These are phyloP conservation scores for Hyles euphorbiae DNA, from an alignment of 1,140 invertebrate genomes.

Conservation along the genomic window DNA sequence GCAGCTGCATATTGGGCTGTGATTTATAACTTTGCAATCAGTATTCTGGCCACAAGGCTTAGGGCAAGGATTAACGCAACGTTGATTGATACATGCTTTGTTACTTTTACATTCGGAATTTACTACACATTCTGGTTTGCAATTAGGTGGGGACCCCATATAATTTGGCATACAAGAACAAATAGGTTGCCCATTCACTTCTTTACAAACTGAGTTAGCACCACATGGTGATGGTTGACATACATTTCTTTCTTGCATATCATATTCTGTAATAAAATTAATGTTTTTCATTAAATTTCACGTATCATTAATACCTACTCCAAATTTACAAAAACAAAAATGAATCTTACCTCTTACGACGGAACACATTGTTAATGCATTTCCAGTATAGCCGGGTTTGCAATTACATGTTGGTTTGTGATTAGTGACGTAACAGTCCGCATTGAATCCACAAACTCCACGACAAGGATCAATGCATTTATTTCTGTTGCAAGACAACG, in stretches of 20 bases:
- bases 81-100: conserved; percentile 79
- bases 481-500: conserved; percentile 84
- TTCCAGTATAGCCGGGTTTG: conserved; percentile 82
- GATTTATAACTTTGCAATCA: conserved; percentile 76
- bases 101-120: conserved; percentile 80
- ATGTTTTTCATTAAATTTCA: conserved; percentile 5
- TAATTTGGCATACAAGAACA: conserved; percentile 79
- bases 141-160: conserved; percentile 77
- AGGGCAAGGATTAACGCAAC: conserved; percentile 79
- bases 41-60: conserved; percentile 75
- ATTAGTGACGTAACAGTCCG: conserved; percentile 86
- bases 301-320: conserved; percentile 6
- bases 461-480: conserved; percentile 89
- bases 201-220: conserved; percentile 54
- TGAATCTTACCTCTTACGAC: conserved; percentile 44
- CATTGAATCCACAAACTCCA: conserved; percentile 87
- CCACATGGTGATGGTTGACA: conserved; percentile 74
- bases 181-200: conserved; percentile 71
- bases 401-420: conserved; percentile 88
- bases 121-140: conserved; percentile 77
- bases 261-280: conserved; percentile 40
- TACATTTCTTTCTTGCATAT: conserved; percentile 63
- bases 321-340: background rate
- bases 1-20: conserved; percentile 79
- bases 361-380: conserved; percentile 82